Base-by-base conservation (phyloP, 2,797 vertebrate species). In the Luscinia megarhynchos region DNA sequence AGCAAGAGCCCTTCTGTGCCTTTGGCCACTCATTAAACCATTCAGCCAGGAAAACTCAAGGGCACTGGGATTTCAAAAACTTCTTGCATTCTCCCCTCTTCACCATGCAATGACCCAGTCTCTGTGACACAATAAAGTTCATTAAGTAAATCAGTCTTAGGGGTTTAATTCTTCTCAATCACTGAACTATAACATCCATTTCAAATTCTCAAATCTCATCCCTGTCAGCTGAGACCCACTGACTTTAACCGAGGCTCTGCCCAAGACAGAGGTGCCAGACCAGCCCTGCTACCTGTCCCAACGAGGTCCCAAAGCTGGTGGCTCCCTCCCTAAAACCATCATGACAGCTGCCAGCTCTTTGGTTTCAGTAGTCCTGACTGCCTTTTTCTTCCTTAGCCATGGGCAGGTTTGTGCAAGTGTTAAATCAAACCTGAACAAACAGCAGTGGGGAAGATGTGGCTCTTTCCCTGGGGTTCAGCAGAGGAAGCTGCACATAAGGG, bases 371-470 rank as follows among this genome's bases (percentile, higher is more conserved):
- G 34, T 5, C 75, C 46, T 2, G 0, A n/a, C 20, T 48, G 21
- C 12, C 23, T 80, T 54, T 55, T 75, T 51, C 54, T 57, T 34
- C 36, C 51, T 36, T 17, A 27, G 78, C 43, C 68, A 87, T 15
- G 0, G 0, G 4, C 74, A 70, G 50, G 32, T 70, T 55, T 72
- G 58, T 32, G 54, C 23, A 69, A 72, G 48, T 18, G 17, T 46
- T 73, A 50, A 91, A 88, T 14, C 40, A 80, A 86, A 50, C 32
- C 77, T 72, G 40, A 34, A 30, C 69, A 76, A 41, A 34, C 45
- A 69, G 51, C 1, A 1, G 8, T 38, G 59, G 27, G 40, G 80
- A 83, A 81, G 27, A 43, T 1, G 0, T 46, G 0, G 2, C 84
- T 87, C 63, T 81, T 54, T 19, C 53, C 53, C 69, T 4, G 11